Evolutionary conservation across 1,140 invertebrate genomes (phyloP), one percentile per base, ranked within the genome.

Genomic region (Gryon sp.): DNA sequence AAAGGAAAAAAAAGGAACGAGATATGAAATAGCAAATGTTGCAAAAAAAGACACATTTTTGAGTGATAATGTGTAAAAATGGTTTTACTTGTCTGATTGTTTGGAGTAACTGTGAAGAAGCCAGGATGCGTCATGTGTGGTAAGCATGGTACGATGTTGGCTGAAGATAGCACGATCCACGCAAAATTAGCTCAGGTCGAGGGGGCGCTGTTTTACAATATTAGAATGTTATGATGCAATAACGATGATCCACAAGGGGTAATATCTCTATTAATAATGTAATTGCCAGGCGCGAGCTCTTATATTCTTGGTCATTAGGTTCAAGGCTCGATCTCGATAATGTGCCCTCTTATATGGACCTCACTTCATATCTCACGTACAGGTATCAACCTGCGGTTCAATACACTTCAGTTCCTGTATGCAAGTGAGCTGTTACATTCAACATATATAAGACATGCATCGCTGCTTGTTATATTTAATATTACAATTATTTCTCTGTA

Each of bases 241-340:
- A 80, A 77, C 41, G 41, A 59, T 57, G 66, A 57, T 36, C 46
- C 38, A 34, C 73, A 55, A 72, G 50, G 60, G 65, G 70, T 82
- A 82, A 82, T 82, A 80, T 80, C 80, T 82, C 78, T 82, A 82
- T 82, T 82, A 82, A 82, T 82, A 82, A 82, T 79, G 76, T 78
- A 79, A 82, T 80, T 82, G 78, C 74, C 52, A 69, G 76, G 66
- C 66, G 60, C 66, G 28, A 57, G 62, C 41, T 55, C 69, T 69
- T 63, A 76, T 70, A 68, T 69, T 53, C 68, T 74, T 70, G 53
- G 62, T 53, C 60, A 72, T 78, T 78, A 73, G 41, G 48, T 65
- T 60, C 40, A 50, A 57, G 48, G 38, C 46, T 22, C 55, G 48
- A 73, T 66, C 68, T 78, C 62, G 68, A 73, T 73, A 45, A 66